phyloP scores from a whole-genome alignment of 2,888 invertebrate genomes.

The Neoitamus cyanurus region DNA sequence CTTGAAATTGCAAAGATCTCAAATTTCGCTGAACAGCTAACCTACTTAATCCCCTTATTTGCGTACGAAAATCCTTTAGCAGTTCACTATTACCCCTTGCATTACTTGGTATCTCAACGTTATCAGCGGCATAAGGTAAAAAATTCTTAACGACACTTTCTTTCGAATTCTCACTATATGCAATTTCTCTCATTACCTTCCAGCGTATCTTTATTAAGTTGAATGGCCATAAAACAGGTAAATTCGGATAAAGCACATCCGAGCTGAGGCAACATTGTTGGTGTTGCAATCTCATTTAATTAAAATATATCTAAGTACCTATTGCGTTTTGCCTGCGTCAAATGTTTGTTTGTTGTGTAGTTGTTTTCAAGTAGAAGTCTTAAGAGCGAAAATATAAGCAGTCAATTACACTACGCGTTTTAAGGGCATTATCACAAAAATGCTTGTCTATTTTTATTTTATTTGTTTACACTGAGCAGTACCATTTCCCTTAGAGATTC shows the following conservation, averaged over 20 bases:
- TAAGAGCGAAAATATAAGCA: not conserved
- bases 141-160: not conserved
- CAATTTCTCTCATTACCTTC: not conserved
- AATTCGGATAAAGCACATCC: not conserved
- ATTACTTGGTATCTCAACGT: not conserved
- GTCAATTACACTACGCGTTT: no score
- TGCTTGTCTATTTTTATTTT: no score
- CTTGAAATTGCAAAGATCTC: not conserved
- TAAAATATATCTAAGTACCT: not conserved
- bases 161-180: not conserved
- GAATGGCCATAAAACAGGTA: not conserved
- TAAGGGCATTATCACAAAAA: no score
- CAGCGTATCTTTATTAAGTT: not conserved
- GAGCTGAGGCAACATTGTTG: not conserved
- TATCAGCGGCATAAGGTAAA: not conserved
- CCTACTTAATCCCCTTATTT: not conserved
- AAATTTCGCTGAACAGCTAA: not conserved
- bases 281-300: not conserved
- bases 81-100: not conserved
- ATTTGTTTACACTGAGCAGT: no score
- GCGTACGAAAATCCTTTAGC: not conserved
- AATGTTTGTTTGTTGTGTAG: not conserved
- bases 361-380: not conserved
- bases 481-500: no score
- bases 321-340: not conserved